Conservation (phyloP, 2,797 vertebrate species). For the Arrhamphus sclerolepis region DNA sequence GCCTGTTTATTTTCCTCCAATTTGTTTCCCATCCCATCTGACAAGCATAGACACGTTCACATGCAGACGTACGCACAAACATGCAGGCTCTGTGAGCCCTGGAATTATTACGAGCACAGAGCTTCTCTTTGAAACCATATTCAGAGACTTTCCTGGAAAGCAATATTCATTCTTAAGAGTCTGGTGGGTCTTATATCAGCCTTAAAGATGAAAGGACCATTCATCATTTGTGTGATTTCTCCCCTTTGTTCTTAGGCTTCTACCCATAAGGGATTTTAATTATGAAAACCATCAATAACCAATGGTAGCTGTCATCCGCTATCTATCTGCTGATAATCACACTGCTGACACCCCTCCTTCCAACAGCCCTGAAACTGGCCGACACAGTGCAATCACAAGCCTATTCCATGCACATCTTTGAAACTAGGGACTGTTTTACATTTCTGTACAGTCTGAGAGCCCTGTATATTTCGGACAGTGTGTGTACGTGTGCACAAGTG, state of each 20-base stretch:
- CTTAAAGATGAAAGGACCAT: constrained; percentile 77
- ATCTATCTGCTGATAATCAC: constrained; percentile 79
- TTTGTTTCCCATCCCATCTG: constrained; percentile 5
- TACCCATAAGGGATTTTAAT: constrained; percentile 80
- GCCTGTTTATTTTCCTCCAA: constrained; percentile 26
- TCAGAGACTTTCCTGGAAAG: constrained; percentile 64
- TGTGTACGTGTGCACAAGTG: constrained; percentile 7
- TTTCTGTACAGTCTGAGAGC: constrained; percentile 20
- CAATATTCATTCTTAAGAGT: constrained; percentile 63
- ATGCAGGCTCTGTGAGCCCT: constrained; percentile 24
- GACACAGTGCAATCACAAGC: constrained; percentile 17
- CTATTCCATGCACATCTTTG: constrained; percentile 27
- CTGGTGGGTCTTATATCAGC: constrained; percentile 65
- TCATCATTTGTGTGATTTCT: constrained; percentile 78
- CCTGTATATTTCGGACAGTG: constrained; percentile 11
- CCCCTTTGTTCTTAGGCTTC: constrained; percentile 72
- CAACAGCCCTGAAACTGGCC: constrained; percentile 45
- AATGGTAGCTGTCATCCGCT: constrained; percentile 81
- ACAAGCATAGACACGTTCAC: constrained; percentile 8
- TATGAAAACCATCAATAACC: constrained; percentile 85
- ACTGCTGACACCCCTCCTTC: constrained; percentile 57
- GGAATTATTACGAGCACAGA: constrained; percentile 56
- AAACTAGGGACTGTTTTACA: constrained; percentile 28
- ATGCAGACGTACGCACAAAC: constrained; percentile 10
- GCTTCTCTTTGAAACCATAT: constrained; percentile 66